A percentile compares a stretch with the other conserved stretches of the same genome.
Conservation (phyloP, 2,797 vertebrate species). For the Podarcis lilfordi region DNA sequence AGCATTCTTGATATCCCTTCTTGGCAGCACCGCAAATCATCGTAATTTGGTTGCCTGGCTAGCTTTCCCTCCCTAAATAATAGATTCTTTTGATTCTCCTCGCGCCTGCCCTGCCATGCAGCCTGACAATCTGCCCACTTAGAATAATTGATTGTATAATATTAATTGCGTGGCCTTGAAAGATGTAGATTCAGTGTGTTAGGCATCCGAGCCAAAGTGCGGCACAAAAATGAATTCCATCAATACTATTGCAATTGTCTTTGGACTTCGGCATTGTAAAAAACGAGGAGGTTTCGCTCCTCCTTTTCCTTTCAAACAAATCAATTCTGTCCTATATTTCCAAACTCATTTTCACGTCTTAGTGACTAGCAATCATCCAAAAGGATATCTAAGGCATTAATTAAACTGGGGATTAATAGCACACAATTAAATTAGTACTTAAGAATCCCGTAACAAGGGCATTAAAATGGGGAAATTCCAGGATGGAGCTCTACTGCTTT, state of each 20-base stretch:
- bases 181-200: background rate
- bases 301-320: background rate
- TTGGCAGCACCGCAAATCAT: background rate
- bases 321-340: conserved; percentile 6
- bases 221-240: background rate
- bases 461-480: background rate
- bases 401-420: conserved; percentile 26
- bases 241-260: background rate
- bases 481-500: background rate
- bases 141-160: conserved; percentile 2
- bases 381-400: background rate
- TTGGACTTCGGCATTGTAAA: background rate
- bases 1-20: background rate
- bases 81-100: background rate
- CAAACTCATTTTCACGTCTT: conserved; percentile 6
- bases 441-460: conserved; percentile 8
- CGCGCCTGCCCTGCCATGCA: background rate
- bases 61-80: background rate
- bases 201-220: background rate
- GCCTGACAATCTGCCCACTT: background rate
- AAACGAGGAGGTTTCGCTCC: accelerated
- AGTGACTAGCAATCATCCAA: conserved; percentile 7
- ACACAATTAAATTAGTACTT: background rate
- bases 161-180: background rate
- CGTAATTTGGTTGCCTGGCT: background rate